Conservation (phyloP, 2,888 invertebrate species). For the Holacanthella duospinosa region DNA sequence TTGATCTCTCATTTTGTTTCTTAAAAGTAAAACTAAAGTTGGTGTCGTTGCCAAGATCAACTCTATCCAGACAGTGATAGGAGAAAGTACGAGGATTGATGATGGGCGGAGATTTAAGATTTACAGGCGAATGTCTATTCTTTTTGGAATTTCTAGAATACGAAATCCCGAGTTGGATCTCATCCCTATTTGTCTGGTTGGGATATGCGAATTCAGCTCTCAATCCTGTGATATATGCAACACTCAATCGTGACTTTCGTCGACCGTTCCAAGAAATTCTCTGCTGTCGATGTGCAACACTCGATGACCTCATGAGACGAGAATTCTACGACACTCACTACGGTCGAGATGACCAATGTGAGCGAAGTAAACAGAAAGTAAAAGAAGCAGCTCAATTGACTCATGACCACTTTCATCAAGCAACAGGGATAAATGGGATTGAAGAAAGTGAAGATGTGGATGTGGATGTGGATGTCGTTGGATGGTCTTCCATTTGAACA, state of each 20-base stretch:
- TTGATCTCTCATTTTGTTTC: neutral
- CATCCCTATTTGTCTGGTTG: slow-evolving; percentile 77
- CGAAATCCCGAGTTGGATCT: slow-evolving; percentile 60
- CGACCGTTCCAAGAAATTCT: slow-evolving; percentile 92
- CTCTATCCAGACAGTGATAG: too few relatives aligned
- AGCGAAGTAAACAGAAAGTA: neutral
- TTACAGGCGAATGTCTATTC: neutral
- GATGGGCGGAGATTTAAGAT: neutral
- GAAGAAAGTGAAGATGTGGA: neutral
- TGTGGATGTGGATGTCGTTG: neutral
- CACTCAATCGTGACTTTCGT: slow-evolving; percentile 86
- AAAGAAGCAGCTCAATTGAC: neutral
- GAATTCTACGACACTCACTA: slow-evolving; percentile 87
- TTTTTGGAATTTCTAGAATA: neutral
- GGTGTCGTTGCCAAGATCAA: too few relatives aligned
- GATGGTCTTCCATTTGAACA: slow-evolving; percentile 1
- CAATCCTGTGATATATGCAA: slow-evolving; percentile 93
- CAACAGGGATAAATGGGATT: neutral
- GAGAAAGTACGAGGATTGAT: neutral
- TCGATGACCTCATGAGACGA: slow-evolving; percentile 87
- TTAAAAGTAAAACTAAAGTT: neutral
- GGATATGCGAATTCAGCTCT: slow-evolving; percentile 90
- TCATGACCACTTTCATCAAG: neutral
- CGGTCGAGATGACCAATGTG: slow-evolving; percentile 51
- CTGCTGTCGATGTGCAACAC: slow-evolving; percentile 75